A percentile compares a stretch with the other conserved stretches of the same genome.
Evolutionary conservation across 2,797 vertebrate genomes (phyloP).

Genomic region (Hemibagrus guttatus): DNA sequence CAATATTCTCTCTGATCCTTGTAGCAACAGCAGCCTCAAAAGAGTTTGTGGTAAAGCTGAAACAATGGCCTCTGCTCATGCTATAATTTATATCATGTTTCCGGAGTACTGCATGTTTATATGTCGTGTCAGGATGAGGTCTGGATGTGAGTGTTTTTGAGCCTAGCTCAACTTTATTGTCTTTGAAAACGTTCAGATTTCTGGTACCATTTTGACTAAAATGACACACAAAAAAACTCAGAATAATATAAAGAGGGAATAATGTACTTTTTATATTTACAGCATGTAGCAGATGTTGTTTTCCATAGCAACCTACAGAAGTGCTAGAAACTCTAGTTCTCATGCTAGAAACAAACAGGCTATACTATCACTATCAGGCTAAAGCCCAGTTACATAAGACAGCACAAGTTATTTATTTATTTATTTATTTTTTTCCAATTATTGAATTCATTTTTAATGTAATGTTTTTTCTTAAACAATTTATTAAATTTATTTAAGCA

Average conservation of each 20-base stretch:
- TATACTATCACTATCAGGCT: neutral
- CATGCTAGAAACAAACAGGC: neutral
- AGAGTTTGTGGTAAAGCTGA: neutral
- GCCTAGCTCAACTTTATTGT: neutral
- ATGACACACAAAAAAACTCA: no score
- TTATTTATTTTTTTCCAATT: neutral
- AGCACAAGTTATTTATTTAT: neutral
- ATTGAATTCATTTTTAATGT: neutral
- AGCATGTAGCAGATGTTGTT: neutral
- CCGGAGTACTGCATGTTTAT: neutral
- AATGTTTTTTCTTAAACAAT: neutral
- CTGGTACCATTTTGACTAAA: neutral
- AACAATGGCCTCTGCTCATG: neutral
- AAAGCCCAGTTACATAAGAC: neutral
- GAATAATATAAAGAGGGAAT: neutral
- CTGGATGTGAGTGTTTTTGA: neutral
- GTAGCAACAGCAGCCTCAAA: neutral
- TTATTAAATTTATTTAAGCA: no score
- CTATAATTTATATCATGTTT: neutral
- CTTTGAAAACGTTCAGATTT: neutral
- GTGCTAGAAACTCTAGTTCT: neutral
- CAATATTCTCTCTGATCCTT: slow-evolving; percentile 8
- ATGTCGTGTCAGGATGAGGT: neutral
- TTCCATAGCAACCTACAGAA: neutral
- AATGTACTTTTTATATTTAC: neutral